Evolutionary conservation across 2,113 vertebrate genomes (phyloP).

Genomic region (Trogon melanurus): DNA sequence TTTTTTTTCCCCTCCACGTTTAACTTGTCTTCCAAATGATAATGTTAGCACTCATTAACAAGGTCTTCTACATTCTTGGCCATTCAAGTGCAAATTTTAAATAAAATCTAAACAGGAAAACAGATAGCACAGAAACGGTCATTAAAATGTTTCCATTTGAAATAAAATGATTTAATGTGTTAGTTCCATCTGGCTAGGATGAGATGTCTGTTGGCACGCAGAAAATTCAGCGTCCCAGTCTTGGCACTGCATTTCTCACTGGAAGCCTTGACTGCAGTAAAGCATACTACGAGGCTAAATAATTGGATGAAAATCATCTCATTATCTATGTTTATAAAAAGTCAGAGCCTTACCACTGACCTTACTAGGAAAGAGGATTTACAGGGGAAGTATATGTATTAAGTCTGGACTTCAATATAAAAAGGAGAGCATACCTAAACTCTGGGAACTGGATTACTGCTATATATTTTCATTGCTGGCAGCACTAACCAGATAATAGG

Average conservation of each 20-base stretch:
- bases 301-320: slow-evolving; percentile 6
- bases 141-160: slow-evolving; percentile 60
- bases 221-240: neutral
- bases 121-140: neutral
- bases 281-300: neutral
- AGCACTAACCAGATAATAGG: neutral
- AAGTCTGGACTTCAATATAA: neutral
- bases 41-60: slow-evolving; percentile 11
- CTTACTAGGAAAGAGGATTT: neutral
- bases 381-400: neutral
- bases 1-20: neutral
- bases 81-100: neutral
- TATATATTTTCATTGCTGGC: neutral
- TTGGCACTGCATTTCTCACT: neutral
- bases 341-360: neutral
- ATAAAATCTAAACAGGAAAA: slow-evolving; percentile 28
- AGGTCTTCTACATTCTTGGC: neutral
- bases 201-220: slow-evolving; percentile 4
- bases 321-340: neutral
- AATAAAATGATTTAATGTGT: slow-evolving; percentile 23
- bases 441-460: neutral
- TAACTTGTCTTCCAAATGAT: neutral
- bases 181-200: slow-evolving; percentile 18
- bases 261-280: neutral
- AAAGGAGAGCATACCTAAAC: neutral